Percentiles rank a stretch among this genome's conserved stretches.
These are phyloP conservation scores for Drosophila stalkeri DNA, from an alignment of 2,888 invertebrate genomes.

Conservation along the genomic window DNA sequence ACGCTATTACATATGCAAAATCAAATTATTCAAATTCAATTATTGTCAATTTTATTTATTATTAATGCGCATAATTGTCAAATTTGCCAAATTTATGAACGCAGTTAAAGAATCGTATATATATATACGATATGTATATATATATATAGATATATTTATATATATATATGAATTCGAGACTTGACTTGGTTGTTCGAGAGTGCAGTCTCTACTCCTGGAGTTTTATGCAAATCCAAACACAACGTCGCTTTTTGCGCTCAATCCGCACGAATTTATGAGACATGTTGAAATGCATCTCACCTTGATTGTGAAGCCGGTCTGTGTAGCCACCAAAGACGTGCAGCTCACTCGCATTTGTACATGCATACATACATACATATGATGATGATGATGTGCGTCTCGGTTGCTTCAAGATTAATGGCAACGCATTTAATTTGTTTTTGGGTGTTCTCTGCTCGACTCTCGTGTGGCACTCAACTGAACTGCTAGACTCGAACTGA, in stretches of 20 bases:
- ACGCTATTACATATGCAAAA: slow-evolving; percentile 55
- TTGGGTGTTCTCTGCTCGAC: slow-evolving; percentile 70
- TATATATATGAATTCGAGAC: slow-evolving; percentile 5
- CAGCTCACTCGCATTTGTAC: slow-evolving; percentile 14
- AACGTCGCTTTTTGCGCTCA: slow-evolving; percentile 64
- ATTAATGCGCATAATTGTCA: slow-evolving; percentile 85
- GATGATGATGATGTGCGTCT: slow-evolving; percentile 49
- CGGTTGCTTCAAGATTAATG: slow-evolving; percentile 76
- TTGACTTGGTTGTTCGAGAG: slow-evolving; percentile 26
- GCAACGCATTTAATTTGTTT: slow-evolving; percentile 81
- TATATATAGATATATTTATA: slow-evolving; percentile 4
- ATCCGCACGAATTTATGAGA: slow-evolving; percentile 83
- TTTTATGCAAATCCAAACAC: slow-evolving; percentile 66
- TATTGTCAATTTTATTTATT: slow-evolving; percentile 85
- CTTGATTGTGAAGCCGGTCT: slow-evolving; percentile 71
- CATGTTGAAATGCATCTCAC: slow-evolving; percentile 84
- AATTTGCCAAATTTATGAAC: slow-evolving; percentile 84
- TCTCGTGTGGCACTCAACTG: background rate
- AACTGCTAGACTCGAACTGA: background rate
- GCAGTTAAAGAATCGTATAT: slow-evolving; percentile 43
- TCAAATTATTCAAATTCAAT: slow-evolving; percentile 82
- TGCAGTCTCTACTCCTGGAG: slow-evolving; percentile 39
- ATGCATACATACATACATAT: background rate
- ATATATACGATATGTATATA: slow-evolving; percentile 5
- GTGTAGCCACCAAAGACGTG: slow-evolving; percentile 65